Base-by-base conservation (phyloP, 2,113 vertebrate species). In the Puffinus mauretanicus region DNA sequence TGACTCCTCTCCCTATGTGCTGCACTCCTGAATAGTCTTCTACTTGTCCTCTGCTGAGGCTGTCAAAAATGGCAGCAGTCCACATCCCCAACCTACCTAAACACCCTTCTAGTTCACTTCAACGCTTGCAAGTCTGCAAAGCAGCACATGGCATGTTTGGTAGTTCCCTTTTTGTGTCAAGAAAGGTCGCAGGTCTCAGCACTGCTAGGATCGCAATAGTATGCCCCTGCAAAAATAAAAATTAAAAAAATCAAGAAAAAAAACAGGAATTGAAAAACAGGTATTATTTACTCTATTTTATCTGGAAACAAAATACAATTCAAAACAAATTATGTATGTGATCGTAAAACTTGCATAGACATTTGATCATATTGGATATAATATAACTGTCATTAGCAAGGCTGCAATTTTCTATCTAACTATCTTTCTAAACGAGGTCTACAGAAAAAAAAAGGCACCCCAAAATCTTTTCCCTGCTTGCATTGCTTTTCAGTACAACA, bases 131-230 rank as follows among this genome's bases (percentile, higher is more conserved):
- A 30, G 26, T 4, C 54, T 38, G 49, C 78, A 47, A 9, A 82
- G 58, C 86, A 55, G 69, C n/a, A 21, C 1, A 0, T 10, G 61
- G 29, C 21, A 3, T 2, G 2, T 42, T 9, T 49, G 40, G n/a
- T 13, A 17, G n/a, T 12, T 66, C 27, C 5, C 49, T 58, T 18
- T 5, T 18, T 5, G 25, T 42, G 47, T 17, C 30, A 8, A 3
- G 5, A 20, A 20, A 38, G 36, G 20, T 11, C 36, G 21, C 32
- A n/a, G 22, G 57, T 15, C 27, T 40, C 38, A 8, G 46, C 34
- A 17, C 25, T 62, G 9, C 54, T 30, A 26, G 46, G 29, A 11
- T 83, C 3, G 1, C 64, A 42, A 1, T 5, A 34, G n/a, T 15
- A 6, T 22, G 6, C 6, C 21, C 38, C 47, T 51, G 29, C 79